Conservation (phyloP, 2,888 invertebrate species). For the Xylophagus ater region DNA sequence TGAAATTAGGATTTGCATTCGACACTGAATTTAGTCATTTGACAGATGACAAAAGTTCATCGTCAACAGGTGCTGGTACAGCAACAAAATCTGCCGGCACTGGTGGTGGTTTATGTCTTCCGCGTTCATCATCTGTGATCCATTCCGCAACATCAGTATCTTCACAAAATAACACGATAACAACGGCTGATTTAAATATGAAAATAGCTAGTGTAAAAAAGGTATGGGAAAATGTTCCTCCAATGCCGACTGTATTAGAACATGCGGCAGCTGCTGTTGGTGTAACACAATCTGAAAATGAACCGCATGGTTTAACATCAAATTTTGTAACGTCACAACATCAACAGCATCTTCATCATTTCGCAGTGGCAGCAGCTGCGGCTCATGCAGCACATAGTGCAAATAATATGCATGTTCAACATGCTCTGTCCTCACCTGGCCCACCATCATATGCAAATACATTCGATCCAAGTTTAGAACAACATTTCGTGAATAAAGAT, state of each 20-base stretch:
- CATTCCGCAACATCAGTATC: constrained; percentile 41
- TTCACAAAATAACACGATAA: constrained; percentile 59
- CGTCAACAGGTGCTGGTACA: constrained; percentile 42
- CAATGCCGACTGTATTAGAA: constrained; percentile 58
- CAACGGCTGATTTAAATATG: constrained; percentile 82
- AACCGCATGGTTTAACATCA: constrained; percentile 21
- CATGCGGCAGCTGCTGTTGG: constrained; percentile 30
- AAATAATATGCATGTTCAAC: constrained; percentile 34
- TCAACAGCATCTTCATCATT: constrained; percentile 27
- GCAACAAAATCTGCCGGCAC: constrained; percentile 11
- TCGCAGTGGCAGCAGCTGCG: constrained; percentile 16
- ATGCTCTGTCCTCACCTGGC: constrained; percentile 36
- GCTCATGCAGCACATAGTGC: constrained; percentile 12
- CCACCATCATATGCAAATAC: constrained; percentile 32
- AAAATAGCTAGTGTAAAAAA: constrained; percentile 87
- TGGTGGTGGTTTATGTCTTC: constrained; percentile 31
- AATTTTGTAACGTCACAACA: constrained; percentile 26
- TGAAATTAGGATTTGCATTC: constrained; percentile 86
- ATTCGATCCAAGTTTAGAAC: constrained; percentile 41
- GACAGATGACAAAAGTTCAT: constrained; percentile 61
- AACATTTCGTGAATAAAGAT: constrained; percentile 28
- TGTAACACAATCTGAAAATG: constrained; percentile 17
- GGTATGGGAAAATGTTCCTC: constrained; percentile 61
- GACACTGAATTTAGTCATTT: constrained; percentile 69
- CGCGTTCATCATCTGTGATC: constrained; percentile 47